A percentile compares a stretch with the other conserved stretches of the same genome.
Evolutionary conservation across 53 echinoderm and acorn worm species (phyloP).

Genomic region (Pentamera pediparva): DNA sequence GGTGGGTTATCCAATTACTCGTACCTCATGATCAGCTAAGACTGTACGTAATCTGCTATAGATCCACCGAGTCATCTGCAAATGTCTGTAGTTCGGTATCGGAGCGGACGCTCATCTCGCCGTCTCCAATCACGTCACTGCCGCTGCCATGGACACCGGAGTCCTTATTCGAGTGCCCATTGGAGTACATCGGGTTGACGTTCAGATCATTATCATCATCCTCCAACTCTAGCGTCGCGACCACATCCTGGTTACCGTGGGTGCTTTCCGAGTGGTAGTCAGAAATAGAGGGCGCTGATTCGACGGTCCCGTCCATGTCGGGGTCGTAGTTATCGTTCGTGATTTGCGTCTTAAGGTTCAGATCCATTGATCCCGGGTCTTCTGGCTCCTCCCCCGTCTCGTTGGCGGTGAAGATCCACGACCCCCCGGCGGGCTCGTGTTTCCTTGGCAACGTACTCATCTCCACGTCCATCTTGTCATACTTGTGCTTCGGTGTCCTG

Average conservation of each 20-base stretch:
- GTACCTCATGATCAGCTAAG: too few species aligned
- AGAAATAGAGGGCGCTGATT: conserved; percentile 17
- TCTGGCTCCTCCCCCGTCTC: not conserved
- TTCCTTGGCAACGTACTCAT: conserved; percentile 6
- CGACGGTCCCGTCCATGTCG: not conserved
- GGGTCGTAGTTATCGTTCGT: conserved; percentile 14
- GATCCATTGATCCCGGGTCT: conserved; percentile 15
- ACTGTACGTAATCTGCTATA: not conserved
- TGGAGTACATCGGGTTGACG: conserved; percentile 18
- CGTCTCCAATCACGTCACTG: conserved; percentile 6
- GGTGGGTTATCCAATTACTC: too few species aligned
- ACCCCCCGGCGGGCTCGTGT: not conserved
- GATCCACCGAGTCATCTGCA: conserved; percentile 8
- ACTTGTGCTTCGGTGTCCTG: not conserved
- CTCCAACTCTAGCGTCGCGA: not conserved
- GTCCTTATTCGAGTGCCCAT: conserved; percentile 1
- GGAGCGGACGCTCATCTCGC: conserved; percentile 4
- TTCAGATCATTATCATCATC: conserved; percentile 25
- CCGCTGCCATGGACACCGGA: conserved; percentile 8
- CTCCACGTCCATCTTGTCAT: conserved; percentile 23
- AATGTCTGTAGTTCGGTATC: conserved; percentile 7
- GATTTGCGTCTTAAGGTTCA: not conserved
- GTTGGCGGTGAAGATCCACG: not conserved
- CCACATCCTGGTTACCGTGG: not conserved
- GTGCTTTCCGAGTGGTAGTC: conserved; percentile 17